Conservation (phyloP, 1,140 invertebrate genomes). For the Lanistes nyassanus region DNA sequence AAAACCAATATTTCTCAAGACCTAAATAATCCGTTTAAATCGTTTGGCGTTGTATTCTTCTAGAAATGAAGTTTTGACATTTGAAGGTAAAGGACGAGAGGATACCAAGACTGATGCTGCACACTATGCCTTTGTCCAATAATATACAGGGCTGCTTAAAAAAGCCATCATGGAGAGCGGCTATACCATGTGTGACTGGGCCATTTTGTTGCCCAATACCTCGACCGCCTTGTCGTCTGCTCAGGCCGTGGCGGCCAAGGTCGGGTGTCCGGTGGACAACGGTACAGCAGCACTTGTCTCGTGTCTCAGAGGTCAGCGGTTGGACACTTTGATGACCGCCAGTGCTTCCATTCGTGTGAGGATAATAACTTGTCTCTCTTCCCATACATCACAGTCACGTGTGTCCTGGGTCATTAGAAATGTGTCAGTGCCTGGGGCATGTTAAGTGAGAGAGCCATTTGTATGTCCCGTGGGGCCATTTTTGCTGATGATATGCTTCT, state of each 20-base stretch:
- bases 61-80: background rate
- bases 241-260: background rate
- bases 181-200: background rate
- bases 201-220: background rate
- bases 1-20: background rate
- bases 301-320: background rate
- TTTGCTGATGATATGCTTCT: too few species aligned
- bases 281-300: background rate
- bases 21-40: background rate
- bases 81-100: too few species aligned
- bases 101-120: too few species aligned
- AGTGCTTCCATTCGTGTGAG: background rate
- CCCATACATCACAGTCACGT: too few species aligned
- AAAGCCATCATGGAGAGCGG: slow-evolving; percentile 11
- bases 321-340: background rate
- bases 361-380: background rate
- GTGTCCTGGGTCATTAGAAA: background rate
- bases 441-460: too few species aligned
- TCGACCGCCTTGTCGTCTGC: too few species aligned
- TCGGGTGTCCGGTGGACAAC: background rate
- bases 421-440: too few species aligned
- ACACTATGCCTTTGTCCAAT: background rate
- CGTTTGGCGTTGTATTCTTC: background rate
- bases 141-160: background rate
- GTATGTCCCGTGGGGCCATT: too few species aligned